Evolutionary conservation across 2,888 invertebrate species (phyloP).

Genomic region (Cyaniris semiargus): DNA sequence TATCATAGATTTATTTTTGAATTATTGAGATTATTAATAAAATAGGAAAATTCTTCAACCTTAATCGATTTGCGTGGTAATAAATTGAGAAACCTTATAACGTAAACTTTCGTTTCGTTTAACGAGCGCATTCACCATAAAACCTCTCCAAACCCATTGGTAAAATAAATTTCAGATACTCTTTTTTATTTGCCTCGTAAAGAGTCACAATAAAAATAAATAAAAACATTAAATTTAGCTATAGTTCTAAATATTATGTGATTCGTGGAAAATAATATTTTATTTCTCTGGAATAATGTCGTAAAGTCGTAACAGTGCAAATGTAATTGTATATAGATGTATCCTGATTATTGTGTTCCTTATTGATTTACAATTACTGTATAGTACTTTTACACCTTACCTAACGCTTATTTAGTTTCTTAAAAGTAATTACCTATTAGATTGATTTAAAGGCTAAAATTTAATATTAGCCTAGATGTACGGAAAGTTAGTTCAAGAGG

Average conservation of each 20-base stretch:
- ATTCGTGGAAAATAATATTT: too few species aligned
- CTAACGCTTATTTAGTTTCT: slow-evolving; percentile 25
- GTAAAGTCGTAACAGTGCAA: slow-evolving; percentile 37
- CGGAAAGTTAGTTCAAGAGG: slow-evolving; percentile 1
- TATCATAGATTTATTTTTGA: neutral
- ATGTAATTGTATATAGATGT: slow-evolving; percentile 53
- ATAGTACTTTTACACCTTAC: slow-evolving; percentile 43
- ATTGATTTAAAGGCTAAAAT: slow-evolving; percentile 25
- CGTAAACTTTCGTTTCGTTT: slow-evolving; percentile 15
- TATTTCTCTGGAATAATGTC: neutral
- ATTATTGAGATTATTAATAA: neutral
- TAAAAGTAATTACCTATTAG: slow-evolving; percentile 25
- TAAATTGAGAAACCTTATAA: slow-evolving; percentile 12
- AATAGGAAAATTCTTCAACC: neutral
- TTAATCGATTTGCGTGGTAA: neutral
- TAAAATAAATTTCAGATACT: slow-evolving; percentile 7
- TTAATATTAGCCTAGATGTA: slow-evolving; percentile 23
- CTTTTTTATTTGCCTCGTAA: slow-evolving; percentile 15
- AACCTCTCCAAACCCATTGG: slow-evolving; percentile 9
- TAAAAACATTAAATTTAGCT: neutral
- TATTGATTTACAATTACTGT: slow-evolving; percentile 47
- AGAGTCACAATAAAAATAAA: slow-evolving; percentile 5
- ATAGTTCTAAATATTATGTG: slow-evolving; percentile 2
- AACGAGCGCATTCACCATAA: slow-evolving; percentile 16
- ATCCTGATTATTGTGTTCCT: slow-evolving; percentile 52